Evolutionary conservation across 2,797 vertebrate species (phyloP), one percentile per base, ranked within the genome.

Genomic region (Paratrypauchen microcephalus): DNA sequence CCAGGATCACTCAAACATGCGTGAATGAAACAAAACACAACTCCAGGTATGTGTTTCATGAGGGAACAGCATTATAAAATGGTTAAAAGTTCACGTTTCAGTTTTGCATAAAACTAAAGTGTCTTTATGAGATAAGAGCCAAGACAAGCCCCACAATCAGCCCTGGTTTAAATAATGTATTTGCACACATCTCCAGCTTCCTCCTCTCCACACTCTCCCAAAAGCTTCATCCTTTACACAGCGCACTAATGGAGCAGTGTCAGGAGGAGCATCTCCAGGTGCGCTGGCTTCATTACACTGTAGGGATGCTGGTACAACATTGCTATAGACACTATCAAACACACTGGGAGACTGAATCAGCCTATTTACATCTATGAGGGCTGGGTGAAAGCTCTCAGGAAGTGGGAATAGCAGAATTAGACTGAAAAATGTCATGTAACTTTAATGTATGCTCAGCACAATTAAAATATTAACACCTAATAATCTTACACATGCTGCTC

Each of bases 361-460:
- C n/a, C 59, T 26, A 70, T 72, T 71, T 68, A 68, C 66, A 70
- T n/a, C 45, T 26, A 50, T 67, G 67, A 78, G 52, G 62, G 73
- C 60, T 54, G 57, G 65, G 70, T 71, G 77, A 79, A 77, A 71
- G 69, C 41, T 69, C 36, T 74, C n/a, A 56, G 16, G 26, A 41
- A 54, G 57, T 15, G 36, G 32, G 71, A 12, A 65, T 58, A 36
- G 32, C 9, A 56, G 41, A 66, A 59, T 52, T 4, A 39, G 18
- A 60, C 58, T 56, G 3, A 1, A 32, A 28, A 18, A 28, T 48
- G 15, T 30, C n/a, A 70, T 66, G 56, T 26, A 19, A 3, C 1
- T 48, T 60, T 54, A 12, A 26, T 66, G 72, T 13, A 64, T 18
- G 61, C 4, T n/a, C n/a, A n/a, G n/a, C n/a, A n/a, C n/a, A n/a